Base-by-base conservation (phyloP, 1,140 invertebrate species). In the Apocrypta bakeri region DNA sequence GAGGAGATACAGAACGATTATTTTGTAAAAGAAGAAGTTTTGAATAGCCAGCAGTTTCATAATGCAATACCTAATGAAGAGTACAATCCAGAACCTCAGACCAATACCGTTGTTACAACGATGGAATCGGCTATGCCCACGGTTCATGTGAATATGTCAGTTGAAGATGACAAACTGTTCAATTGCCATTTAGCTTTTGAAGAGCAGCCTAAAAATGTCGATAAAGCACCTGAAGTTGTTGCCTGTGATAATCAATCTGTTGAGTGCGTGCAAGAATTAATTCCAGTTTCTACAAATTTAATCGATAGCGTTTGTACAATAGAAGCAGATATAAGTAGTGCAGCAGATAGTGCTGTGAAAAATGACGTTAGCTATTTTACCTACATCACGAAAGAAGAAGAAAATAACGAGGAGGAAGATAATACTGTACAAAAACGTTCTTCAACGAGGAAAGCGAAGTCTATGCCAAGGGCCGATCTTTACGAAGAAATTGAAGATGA, bases 81-180 rank as follows among this genome's bases (percentile, higher is more conserved):
- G 56, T 82, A 86, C 84, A 37, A 84, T 71, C 61, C 89, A 75
- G 84, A 86, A 75, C 56, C 85, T 56, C 76, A 88, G 79, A 42
- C 76, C 37, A 86, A 85, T 61, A 69, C 85, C 14, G 80, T 86
- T 42, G 87, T 83, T 42, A 77, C 72, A n/a, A 63, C 81, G 63
- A 76, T 82, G 7, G 85, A 85, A 37, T 71, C 85, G 27, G 71
- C 17, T 27, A 69, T 88, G 9, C 83, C 27, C n/a, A 40, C 85
- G 14, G 84, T 77, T 80, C 37, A 86, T 9, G 87, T 90, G 68
- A 61, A 85, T 8, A 88, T 90, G 73, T 85, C 85, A 8, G 85
- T 87, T 24, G 81, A 88, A 14, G 87, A 89, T 11, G 89, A 90
- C 1, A 91, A 92, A 74, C 83, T 92, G n/a, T 92, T 90, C 31